Conservation (phyloP, 2,797 vertebrate genomes). For the Otolemur crassicaudatus region DNA sequence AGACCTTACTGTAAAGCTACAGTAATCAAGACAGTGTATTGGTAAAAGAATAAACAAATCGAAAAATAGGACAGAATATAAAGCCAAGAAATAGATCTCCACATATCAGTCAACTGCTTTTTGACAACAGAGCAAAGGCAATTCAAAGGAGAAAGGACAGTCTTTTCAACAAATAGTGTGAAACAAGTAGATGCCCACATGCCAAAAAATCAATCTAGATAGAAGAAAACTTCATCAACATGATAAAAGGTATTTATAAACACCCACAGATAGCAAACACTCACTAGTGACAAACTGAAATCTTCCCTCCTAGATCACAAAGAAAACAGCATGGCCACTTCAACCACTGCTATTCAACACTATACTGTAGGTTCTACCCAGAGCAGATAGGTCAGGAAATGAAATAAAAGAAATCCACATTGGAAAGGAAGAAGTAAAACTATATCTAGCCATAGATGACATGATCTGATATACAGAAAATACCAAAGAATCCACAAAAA, state of each 20-base stretch:
- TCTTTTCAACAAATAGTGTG: not conserved
- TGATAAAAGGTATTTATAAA: not conserved
- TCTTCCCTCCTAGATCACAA: not conserved
- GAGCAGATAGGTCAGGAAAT: not conserved
- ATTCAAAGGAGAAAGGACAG: not conserved
- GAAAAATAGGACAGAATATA: not conserved
- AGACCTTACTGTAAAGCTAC: not conserved
- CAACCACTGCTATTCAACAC: not conserved
- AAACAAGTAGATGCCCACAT: not conserved
- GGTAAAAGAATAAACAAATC: not conserved
- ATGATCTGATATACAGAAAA: not conserved
- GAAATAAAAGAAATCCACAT: not conserved
- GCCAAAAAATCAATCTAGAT: not conserved
- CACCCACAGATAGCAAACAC: not conserved
- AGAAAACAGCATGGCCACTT: not conserved
- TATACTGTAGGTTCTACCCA: not conserved
- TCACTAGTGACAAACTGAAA: not conserved
- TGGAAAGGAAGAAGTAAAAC: not conserved
- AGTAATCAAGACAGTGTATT: not conserved
- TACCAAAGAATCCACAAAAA: not conserved
- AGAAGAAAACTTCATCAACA: not conserved
- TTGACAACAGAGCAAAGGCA: not conserved
- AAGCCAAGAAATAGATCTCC: not conserved
- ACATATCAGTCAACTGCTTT: not conserved
- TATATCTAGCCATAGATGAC: not conserved